Base-by-base conservation (phyloP, 37 sponge, comb jelly and placozoan genomes). In the Beroe ovata region DNA sequence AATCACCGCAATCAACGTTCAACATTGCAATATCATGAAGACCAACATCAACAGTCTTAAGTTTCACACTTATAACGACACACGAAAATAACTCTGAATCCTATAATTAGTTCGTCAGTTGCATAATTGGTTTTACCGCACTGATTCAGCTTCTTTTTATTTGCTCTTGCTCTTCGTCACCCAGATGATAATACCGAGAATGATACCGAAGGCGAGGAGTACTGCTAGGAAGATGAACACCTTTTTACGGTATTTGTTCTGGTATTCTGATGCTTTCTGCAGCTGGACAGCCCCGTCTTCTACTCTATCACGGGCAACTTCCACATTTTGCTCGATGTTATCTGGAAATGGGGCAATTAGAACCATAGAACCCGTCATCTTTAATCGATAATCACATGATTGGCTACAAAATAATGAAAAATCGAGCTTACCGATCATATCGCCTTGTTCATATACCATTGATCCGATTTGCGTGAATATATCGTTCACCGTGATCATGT, bases 391-490 rank as follows among this genome's bases (percentile, higher is more conserved):
- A n/a, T n/a, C n/a, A n/a, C n/a, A n/a, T n/a, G n/a, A n/a, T n/a
- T n/a, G n/a, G n/a, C n/a, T n/a, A n/a, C n/a, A n/a, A n/a, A n/a
- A n/a, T n/a, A n/a, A n/a, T n/a, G n/a, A n/a, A n/a, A 25, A 62
- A n/a, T 28, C 20, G 23, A 8, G 61, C 92, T 89, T 81, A 95
- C 95, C 95, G 58, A 95, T 92, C 35, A 92, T 60, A 16, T 95
- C 94, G 64, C 96, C 96, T 41, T 95, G 96, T 3, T 95, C 96
- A 64, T 94, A 54, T 6, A 95, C 94, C 96, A 95, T 92, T 8
- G 91, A 89, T 0, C 93, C 94, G 16, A 95, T 77, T 39, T 95
- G 94, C 60, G 92, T 60, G 90, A 95, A 95, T 29, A 95, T 95
- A 19, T 94, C 94, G 71, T 94, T 94, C 29, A 95, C 92, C 38